These are phyloP conservation scores for Clarias fuscus DNA, from an alignment of 2,797 vertebrate genomes.

Conservation along the genomic window DNA sequence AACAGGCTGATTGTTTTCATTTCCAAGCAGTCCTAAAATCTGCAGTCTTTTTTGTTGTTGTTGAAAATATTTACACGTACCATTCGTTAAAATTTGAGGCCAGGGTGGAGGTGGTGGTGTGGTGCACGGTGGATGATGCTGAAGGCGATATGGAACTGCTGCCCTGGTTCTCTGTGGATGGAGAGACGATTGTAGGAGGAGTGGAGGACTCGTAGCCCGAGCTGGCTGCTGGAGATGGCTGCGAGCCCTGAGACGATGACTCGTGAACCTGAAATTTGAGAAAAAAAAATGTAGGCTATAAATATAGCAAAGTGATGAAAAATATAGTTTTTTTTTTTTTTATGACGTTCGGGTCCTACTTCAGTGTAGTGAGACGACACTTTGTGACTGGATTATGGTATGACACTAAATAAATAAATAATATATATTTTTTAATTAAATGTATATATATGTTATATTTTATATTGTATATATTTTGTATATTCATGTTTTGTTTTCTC, in stretches of 20 bases:
- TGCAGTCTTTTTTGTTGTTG: constrained; percentile 80
- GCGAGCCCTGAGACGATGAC: constrained; percentile 87
- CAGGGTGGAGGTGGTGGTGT: constrained; percentile 95
- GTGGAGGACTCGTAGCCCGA: constrained; percentile 98
- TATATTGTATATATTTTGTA: background rate
- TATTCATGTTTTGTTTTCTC: background rate
- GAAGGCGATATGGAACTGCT: constrained; percentile 96
- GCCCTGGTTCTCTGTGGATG: constrained; percentile 96
- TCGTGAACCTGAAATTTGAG: constrained; percentile 88
- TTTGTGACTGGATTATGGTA: background rate
- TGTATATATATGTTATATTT: too few relatives aligned
- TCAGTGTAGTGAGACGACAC: background rate
- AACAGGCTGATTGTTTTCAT: constrained; percentile 79
- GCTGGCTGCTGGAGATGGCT: constrained; percentile 97
- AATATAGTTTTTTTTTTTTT: background rate
- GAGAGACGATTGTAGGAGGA: constrained; percentile 96
- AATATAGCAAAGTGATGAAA: background rate
- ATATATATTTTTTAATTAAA: background rate
- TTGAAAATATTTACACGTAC: constrained; percentile 96
- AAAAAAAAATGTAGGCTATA: background rate
- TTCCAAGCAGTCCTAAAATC: constrained; percentile 82
- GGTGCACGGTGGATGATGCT: constrained; percentile 92
- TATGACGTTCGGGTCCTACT: background rate
- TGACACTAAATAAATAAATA: background rate
- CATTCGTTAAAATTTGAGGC: constrained; percentile 99